Evolutionary conservation across 2,888 invertebrate species (phyloP).

Genomic region (Synanthedon tipuliformis): DNA sequence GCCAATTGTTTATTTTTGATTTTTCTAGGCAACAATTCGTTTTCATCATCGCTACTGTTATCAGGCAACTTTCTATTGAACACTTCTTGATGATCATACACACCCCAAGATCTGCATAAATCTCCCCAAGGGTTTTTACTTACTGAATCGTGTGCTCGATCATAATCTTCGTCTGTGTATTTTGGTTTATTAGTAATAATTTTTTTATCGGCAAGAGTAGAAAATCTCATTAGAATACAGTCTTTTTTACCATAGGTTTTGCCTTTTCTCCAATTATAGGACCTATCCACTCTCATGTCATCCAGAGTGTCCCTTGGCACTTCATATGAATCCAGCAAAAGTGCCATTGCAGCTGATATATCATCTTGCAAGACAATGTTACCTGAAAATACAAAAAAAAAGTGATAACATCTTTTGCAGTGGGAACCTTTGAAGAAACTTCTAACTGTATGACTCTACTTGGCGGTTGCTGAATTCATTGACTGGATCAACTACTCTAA

Average conservation of each 20-base stretch:
- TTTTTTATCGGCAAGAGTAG: constrained; percentile 79
- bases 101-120: constrained; percentile 77
- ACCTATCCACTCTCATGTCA: constrained; percentile 50
- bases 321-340: constrained; percentile 68
- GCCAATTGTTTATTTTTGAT: constrained; percentile 50
- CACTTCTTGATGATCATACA: constrained; percentile 72
- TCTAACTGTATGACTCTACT: too few relatives aligned
- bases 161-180: constrained; percentile 24
- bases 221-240: constrained; percentile 79
- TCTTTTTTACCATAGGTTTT: constrained; percentile 74
- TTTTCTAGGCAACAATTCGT: constrained; percentile 24
- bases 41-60: constrained; percentile 31
- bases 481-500: too few relatives aligned
- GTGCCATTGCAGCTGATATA: constrained; percentile 69
- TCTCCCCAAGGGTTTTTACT: constrained; percentile 80
- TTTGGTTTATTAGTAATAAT: constrained; percentile 57
- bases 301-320: constrained; percentile 48
- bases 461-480: too few relatives aligned
- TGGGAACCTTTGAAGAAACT: too few relatives aligned
- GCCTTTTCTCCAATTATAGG: constrained; percentile 84
- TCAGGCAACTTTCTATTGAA: constrained; percentile 43
- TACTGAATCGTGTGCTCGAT: constrained; percentile 28
- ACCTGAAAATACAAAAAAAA: constrained; percentile 45
- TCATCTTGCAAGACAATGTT: constrained; percentile 75
- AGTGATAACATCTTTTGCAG: too few relatives aligned